Conservation (phyloP, 2,888 invertebrate species). For the Drosophila phalerata region DNA sequence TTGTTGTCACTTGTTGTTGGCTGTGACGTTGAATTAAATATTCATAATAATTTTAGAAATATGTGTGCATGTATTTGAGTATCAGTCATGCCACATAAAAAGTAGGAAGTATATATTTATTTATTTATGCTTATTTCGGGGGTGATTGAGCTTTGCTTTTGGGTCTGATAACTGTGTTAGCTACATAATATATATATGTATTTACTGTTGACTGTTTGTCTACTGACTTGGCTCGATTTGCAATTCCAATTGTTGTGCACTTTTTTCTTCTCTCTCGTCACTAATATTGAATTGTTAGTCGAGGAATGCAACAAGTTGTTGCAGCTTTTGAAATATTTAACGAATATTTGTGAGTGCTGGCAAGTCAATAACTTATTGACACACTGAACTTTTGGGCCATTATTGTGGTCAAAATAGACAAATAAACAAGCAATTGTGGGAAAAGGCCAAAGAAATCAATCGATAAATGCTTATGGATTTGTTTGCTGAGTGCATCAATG, state of each 20-base stretch:
- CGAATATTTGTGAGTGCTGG: slow-evolving; percentile 27
- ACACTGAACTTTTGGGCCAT: slow-evolving; percentile 46
- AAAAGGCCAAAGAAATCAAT: slow-evolving; percentile 39
- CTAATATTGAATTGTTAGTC: slow-evolving; percentile 34
- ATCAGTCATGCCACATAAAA: background rate
- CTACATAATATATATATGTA: too few relatives aligned
- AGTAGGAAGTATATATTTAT: background rate
- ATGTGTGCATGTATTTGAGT: background rate
- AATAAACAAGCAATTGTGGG: slow-evolving; percentile 39
- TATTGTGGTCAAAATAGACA: slow-evolving; percentile 35
- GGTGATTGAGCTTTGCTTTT: slow-evolving; percentile 49
- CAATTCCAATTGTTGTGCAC: slow-evolving; percentile 64
- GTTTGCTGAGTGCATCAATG: slow-evolving; percentile 72
- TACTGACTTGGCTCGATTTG: slow-evolving; percentile 67
- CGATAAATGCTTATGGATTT: slow-evolving; percentile 59
- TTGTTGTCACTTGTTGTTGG: background rate
- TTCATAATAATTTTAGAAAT: slow-evolving; percentile 66
- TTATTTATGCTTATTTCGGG: slow-evolving; percentile 27
- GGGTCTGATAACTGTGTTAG: slow-evolving; percentile 6
- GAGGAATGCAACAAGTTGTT: slow-evolving; percentile 50
- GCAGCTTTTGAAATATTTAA: slow-evolving; percentile 28
- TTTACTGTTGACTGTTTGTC: slow-evolving; percentile 30
- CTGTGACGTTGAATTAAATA: slow-evolving; percentile 58
- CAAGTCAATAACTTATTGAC: slow-evolving; percentile 59
- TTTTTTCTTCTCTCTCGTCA: slow-evolving; percentile 27